Evolutionary conservation across 2,113 vertebrate species (phyloP), one percentile per base, ranked within the genome.

Genomic region (Burhinus bistriatus): DNA sequence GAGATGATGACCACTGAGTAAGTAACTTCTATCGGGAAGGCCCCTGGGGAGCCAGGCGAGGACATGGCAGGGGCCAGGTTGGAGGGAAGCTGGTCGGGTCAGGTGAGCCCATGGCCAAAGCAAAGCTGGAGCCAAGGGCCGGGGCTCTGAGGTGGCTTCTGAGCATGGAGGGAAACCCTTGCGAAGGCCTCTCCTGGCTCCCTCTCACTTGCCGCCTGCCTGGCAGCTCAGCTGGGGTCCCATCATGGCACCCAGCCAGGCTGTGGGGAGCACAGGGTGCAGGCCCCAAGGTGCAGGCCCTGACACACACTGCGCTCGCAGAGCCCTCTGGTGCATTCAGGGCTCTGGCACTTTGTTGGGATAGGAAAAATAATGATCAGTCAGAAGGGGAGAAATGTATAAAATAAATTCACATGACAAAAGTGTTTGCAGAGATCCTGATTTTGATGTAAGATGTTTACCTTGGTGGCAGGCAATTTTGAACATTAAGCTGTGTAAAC

Each of bases 241-340:
- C 1, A 2, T 29, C 22, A 12, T 1, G 1, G 38, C 17, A 27
- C 20, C 44, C 51, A 9, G 8, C 9, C 0, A 0, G 11, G 21
- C 59, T 42, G 32, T 6, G 30, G n/a, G 6, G 9, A 32, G 13
- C 22, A 8, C 0, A 2, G 45, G 51, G 11, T 2, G 0, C 25
- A 19, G 73, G 36, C 58, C 7, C 26, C 11, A 30, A 1, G 52
- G 11, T 3, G 0, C 20, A 19, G 81, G 42, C 51, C 7, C 26
- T 12, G 25, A 1, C 12, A 21, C 11, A 8, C 1, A 0, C 7
- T 44, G 30, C n/a, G 36, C 26, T 27, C 38, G 15, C 15, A 12
- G 8, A 17, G 6, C 22, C 5, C 15, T 32, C 11, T 77, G 14
- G 12, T 27, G 21, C 14, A 8, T 9, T 25, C 2, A 0, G 32